phyloP scores from a whole-genome alignment of 2,797 vertebrate genomes.

The Catamblyrhynchus diadema region DNA sequence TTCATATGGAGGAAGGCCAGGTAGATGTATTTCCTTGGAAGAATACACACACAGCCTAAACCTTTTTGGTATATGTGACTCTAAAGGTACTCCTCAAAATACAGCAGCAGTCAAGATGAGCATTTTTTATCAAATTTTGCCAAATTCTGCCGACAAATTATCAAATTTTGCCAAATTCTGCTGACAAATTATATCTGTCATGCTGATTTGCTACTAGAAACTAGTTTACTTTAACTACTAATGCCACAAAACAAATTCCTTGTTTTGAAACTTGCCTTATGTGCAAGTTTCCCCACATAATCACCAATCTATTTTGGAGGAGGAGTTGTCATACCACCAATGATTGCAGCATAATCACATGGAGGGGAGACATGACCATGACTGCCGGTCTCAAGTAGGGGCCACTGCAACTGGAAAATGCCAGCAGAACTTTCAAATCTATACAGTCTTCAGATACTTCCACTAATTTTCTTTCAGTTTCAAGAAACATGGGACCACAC shows the following conservation, averaged over 20 bases:
- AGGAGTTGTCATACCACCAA: neutral
- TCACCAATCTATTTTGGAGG: neutral
- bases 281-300: neutral
- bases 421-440: neutral
- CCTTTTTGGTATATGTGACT: neutral
- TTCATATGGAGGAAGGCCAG: neutral
- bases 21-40: neutral
- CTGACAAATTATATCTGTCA: neutral
- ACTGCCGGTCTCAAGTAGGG: fast-evolving
- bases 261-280: neutral
- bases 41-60: neutral
- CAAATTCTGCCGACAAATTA: neutral
- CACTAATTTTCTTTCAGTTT: neutral
- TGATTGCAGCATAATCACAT: neutral
- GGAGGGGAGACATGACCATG: neutral
- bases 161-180: neutral
- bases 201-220: neutral
- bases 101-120: neutral
- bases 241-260: neutral
- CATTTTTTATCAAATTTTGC: neutral
- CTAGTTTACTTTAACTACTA: neutral
- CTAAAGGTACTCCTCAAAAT: neutral
- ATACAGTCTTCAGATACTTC: neutral
- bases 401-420: neutral
- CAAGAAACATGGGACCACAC: neutral